phyloP scores from a whole-genome alignment of 2,888 invertebrate species.

The Hofmannophila pseudospretella region DNA sequence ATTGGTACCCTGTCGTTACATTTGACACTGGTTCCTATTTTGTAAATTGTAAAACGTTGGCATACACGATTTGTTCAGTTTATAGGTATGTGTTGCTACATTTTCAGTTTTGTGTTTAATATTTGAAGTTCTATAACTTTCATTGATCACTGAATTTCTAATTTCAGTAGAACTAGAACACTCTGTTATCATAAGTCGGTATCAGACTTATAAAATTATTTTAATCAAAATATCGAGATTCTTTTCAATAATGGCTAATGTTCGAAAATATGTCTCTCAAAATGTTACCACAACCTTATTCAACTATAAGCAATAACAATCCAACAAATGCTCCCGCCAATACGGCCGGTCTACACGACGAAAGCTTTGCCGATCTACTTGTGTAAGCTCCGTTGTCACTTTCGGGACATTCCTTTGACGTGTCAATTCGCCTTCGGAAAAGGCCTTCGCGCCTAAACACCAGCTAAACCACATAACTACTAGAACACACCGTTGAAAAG shows the following conservation, averaged over 20 bases:
- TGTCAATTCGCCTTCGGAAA: neutral
- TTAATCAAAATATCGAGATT: conserved; percentile 62
- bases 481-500: conserved; percentile 35
- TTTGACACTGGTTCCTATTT: conserved; percentile 60
- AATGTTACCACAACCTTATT: conserved; percentile 73
- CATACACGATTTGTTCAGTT: conserved; percentile 22
- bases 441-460: conserved; percentile 35
- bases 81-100: conserved; percentile 10
- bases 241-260: conserved; percentile 59
- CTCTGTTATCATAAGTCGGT: conserved; percentile 44
- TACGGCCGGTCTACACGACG: conserved; percentile 43
- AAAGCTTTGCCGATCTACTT: conserved; percentile 35
- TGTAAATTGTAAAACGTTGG: conserved; percentile 31
- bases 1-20: conserved; percentile 68
- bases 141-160: conserved; percentile 14
- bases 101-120: conserved; percentile 2
- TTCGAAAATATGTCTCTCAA: conserved; percentile 74
- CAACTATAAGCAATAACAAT: conserved; percentile 69
- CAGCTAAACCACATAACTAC: conserved; percentile 39
- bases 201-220: conserved; percentile 55
- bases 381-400: neutral
- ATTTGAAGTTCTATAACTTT: neutral
- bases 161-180: conserved; percentile 16
- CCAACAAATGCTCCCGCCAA: conserved; percentile 47
- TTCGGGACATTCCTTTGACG: conserved; percentile 8